Conservation (phyloP, 2,113 vertebrate species). For the Colossoma macropomum region DNA sequence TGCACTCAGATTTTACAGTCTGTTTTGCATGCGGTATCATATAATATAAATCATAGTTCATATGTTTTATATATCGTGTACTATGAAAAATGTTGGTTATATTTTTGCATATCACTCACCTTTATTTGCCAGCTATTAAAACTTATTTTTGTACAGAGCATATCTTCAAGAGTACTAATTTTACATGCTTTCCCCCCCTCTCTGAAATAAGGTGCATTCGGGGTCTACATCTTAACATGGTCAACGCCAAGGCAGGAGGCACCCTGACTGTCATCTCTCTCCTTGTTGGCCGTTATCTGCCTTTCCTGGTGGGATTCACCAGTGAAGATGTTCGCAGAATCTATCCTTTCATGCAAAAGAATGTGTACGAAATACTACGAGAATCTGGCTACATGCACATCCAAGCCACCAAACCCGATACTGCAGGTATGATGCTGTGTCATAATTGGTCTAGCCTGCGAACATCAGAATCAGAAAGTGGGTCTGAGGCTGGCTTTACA, state of each 20-base stretch:
- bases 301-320: slow-evolving; percentile 84
- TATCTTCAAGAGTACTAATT: too few species aligned
- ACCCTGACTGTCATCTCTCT: slow-evolving; percentile 65
- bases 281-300: slow-evolving; percentile 82
- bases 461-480: background rate
- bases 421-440: slow-evolving; percentile 74
- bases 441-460: background rate
- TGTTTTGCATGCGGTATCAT: too few species aligned
- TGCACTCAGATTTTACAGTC: too few species aligned
- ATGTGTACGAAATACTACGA: slow-evolving; percentile 70
- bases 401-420: slow-evolving; percentile 90
- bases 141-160: too few species aligned
- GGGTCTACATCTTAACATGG: slow-evolving; percentile 84
- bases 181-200: background rate
- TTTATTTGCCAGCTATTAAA: too few species aligned
- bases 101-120: too few species aligned
- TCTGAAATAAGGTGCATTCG: slow-evolving; percentile 77
- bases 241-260: background rate
- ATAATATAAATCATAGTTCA: too few species aligned
- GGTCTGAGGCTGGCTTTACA: too few species aligned
- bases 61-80: too few species aligned
- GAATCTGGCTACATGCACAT: slow-evolving; percentile 87
- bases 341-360: slow-evolving; percentile 84
- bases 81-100: too few species aligned
- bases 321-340: slow-evolving; percentile 77